Evolutionary conservation across 2,888 invertebrate genomes (phyloP), one percentile per base, ranked within the genome.

Genomic region (Amiota communis): DNA sequence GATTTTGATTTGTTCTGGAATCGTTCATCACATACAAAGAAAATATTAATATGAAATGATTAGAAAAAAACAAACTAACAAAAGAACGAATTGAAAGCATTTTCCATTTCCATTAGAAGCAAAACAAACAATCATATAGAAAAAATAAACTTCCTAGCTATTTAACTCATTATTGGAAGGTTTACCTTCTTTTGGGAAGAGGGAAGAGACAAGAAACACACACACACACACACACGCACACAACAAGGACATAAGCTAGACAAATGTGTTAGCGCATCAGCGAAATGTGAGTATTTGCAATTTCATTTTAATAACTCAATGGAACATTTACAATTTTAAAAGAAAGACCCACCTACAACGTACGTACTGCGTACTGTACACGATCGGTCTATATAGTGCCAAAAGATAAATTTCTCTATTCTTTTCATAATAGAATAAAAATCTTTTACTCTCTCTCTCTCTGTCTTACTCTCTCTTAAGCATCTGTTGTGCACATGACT

Each of bases 401-500:
- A 20, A 20, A 63, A 63, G 17, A 64, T 23, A 63, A 23, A 17
- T 63, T 17, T 20, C 8, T 63, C 36, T 20, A 36, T 20, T 17
- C 10, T 17, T n/a, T n/a, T n/a, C n/a, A n/a, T 64, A n/a, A 1
- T 12, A n/a, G n/a, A n/a, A n/a, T n/a, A n/a, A n/a, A n/a, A n/a
- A n/a, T n/a, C n/a, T n/a, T 36, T 23, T 3, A 23, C 3, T 23
- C 23, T 23, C 23, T 23, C 23, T 23, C 23, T 23, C 23, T 23
- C 23, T 57, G 51, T 57, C 56, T 84, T 78, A 85, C 75, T 76
- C 73, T 67, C 81, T 79, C 71, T 86, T 82, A 61, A 74, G 75
- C 74, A 83, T 87, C 87, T 48, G 85, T 80, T 48, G 85, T 80
- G 77, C 81, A 83, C 77, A 85, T 77, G 64, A 82, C 84, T 76